Conservation (phyloP, 2,888 invertebrate species). For the Patella ulyssiponensis region DNA sequence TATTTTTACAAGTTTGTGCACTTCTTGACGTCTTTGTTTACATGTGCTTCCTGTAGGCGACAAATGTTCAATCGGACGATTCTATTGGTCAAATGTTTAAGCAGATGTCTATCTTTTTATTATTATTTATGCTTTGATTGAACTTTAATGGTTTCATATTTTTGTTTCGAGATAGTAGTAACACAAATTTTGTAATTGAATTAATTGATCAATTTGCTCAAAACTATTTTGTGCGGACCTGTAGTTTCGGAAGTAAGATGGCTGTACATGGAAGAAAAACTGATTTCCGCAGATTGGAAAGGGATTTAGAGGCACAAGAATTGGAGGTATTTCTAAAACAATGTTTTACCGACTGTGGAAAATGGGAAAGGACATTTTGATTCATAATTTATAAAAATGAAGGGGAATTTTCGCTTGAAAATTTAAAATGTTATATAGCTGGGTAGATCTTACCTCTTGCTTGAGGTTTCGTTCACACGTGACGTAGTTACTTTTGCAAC, state of each 20-base stretch:
- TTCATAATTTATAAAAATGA: neutral
- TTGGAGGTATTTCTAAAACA: slow-evolving; percentile 38
- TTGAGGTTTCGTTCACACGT: too few relatives aligned
- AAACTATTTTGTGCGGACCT: neutral
- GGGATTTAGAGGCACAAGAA: slow-evolving; percentile 50
- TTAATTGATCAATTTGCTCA: too few relatives aligned
- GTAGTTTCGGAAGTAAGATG: slow-evolving; percentile 28
- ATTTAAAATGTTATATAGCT: too few relatives aligned
- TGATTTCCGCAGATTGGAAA: slow-evolving; percentile 38
- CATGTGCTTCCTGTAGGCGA: slow-evolving; percentile 48
- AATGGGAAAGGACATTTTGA: neutral
- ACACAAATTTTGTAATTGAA: too few relatives aligned
- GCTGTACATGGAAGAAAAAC: slow-evolving; percentile 21
- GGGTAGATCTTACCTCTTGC: too few relatives aligned
- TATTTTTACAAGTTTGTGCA: neutral
- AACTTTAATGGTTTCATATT: too few relatives aligned
- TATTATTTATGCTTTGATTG: neutral
- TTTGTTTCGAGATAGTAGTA: too few relatives aligned
- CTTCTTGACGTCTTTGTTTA: slow-evolving; percentile 41
- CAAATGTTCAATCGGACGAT: slow-evolving; percentile 22
- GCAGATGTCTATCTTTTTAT: neutral
- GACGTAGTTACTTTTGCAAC: too few relatives aligned
- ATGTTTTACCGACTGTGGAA: neutral
- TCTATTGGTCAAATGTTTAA: neutral
- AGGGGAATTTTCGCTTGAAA: too few relatives aligned